Base-by-base conservation (phyloP, 2,797 vertebrate species). In the Thripadectes ignobilis region DNA sequence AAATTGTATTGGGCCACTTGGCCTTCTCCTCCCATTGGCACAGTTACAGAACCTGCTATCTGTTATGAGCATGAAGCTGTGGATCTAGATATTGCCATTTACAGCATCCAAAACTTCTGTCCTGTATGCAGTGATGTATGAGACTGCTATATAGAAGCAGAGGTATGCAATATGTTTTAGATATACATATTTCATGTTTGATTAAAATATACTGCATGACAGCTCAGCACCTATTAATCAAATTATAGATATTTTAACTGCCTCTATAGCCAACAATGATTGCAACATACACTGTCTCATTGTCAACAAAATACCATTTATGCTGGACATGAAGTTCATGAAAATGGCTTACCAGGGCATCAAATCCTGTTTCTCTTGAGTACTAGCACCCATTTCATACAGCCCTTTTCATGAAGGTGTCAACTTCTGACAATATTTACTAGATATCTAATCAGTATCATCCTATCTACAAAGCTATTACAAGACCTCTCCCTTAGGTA, bases 1-100 rank as follows among this genome's bases (percentile, higher is more conserved):
- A 39, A 80, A 46, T 12, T 4, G 3, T 3, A n/a, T 3, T 0
- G 0, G 19, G 57, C 32, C 7, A 6, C 48, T 72, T 39, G 38
- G 43, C 39, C 24, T 1, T 1, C 45, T 63, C 19, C 29, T 80
- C 23, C 29, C 61, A n/a, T 39, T 21, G 24, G 21, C 2, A 3
- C 38, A 39, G 45, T 4, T 27, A 36, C 45, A 81, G 34, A 81
- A 46, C 6, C 27, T 7, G 0, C 11, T 58, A 14, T 62, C 19
- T 43, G 10, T 32, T 63, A 4, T 2, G n/a, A 63, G 13, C 9
- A 48, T 15, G 20, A 48, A 74, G 57, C 51, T 45, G 27, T 15
- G 39, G 22, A 41, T 12, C 15, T 18, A 48, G n/a, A 41, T 52
- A 48, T 38, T 80, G 23, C 19, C 16, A 23, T 73, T 82, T 66